Conservation (phyloP, 2,888 invertebrate genomes). For the Eilema sororculum region DNA sequence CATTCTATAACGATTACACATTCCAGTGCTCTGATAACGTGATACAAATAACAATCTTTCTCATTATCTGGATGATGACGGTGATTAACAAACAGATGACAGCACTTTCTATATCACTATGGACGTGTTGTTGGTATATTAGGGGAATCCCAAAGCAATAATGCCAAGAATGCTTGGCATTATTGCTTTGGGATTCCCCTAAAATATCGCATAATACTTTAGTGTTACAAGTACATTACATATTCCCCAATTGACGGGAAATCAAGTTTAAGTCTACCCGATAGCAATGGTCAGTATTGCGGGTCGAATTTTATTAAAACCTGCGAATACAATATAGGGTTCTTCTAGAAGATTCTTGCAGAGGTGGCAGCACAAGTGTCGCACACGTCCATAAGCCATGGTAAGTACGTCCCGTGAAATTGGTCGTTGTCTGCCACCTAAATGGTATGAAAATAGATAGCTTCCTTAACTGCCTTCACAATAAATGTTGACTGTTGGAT, state of each 20-base stretch:
- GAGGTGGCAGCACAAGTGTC: too few species aligned
- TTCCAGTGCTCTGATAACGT: neutral
- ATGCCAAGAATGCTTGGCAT: neutral
- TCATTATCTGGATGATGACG: constrained; percentile 15
- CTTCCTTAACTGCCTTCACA: too few species aligned
- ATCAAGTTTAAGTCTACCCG: neutral
- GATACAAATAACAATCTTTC: constrained; percentile 17
- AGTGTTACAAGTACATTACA: neutral
- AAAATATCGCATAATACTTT: neutral
- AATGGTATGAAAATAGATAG: too few species aligned
- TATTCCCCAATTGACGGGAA: neutral
- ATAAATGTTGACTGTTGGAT: too few species aligned
- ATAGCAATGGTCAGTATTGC: neutral
- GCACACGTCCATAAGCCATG: too few species aligned
- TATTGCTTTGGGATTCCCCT: neutral
- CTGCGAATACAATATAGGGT: too few species aligned
- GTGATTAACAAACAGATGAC: constrained; percentile 15
- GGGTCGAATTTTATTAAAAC: neutral
- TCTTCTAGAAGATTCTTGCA: too few species aligned
- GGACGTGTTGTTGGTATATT: neutral
- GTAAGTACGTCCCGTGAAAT: too few species aligned
- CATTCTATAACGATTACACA: neutral
- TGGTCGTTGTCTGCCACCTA: too few species aligned
- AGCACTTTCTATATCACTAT: neutral
- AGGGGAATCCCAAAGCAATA: too few species aligned